Evolutionary conservation across 2,797 vertebrate species (phyloP), one percentile per base, ranked within the genome.

Genomic region (Sebastes variabilis): DNA sequence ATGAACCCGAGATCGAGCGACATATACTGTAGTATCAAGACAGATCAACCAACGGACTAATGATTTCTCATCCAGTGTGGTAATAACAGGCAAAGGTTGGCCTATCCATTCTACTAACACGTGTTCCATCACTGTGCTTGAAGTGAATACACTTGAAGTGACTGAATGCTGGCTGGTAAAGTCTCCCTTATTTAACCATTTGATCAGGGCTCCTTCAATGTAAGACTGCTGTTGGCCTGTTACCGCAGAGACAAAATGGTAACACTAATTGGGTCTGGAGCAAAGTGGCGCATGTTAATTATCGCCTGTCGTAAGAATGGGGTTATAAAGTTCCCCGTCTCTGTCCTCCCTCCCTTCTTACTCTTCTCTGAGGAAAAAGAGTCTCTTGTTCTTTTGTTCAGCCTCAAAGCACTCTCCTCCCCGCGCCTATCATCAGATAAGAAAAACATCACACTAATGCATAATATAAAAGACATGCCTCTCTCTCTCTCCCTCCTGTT

Each of bases 251-350:
- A 83, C 75, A 74, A 76, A 70, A 73, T 18, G 62, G 8, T 68
- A 13, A 75, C 66, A 34, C 77, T 79, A 87, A 89, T 83, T 82
- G 71, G 79, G 62, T 86, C 67, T 84, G 82, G 36, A 79, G 79
- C 59, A 9, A 74, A 84, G 77, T 64, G 77, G 66, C 6, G 10
- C 70, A 11, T 81, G 71, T 82, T 92, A 90, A 91, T 89, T 89
- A 90, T 52, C 3, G 81, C 71, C 80, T 69, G 64, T 72, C 77
- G 54, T 66, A 82, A 62, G 32, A 87, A 77, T 5, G 58, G 32
- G 34, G 61, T 67, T 83, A 32, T 71, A 42, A 75, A 75, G 61
- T 68, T 87, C 86, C 60, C n/a, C 18, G 11, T 80, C 72, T 72
- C 60, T 54, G 65, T 84, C 25, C 68, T 79, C 42, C 30, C 66